These are phyloP conservation scores for Anthophora plumipes DNA, from an alignment of 2,888 invertebrate genomes.

Conservation along the genomic window DNA sequence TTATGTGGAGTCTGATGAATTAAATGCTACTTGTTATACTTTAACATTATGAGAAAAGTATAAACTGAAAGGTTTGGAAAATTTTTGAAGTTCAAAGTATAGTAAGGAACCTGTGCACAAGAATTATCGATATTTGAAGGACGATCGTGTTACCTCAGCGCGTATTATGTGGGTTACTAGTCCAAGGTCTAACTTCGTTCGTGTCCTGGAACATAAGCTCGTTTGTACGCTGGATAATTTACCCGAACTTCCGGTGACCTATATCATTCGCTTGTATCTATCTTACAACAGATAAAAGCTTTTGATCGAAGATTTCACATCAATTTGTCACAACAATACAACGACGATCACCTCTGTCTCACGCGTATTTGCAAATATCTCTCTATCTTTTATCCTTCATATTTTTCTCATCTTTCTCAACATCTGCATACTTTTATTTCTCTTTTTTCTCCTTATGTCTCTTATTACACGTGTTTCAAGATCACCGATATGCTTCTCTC, in stretches of 20 bases:
- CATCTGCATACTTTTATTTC: too few species aligned
- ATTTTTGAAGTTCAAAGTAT: conserved; percentile 36
- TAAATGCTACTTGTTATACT: background rate
- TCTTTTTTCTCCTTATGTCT: too few species aligned
- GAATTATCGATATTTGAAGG: conserved; percentile 68
- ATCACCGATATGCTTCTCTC: too few species aligned
- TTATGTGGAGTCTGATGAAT: background rate
- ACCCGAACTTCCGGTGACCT: conserved; percentile 69
- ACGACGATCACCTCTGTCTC: background rate
- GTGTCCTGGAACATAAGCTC: conserved; percentile 64
- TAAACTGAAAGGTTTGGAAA: conserved; percentile 1
- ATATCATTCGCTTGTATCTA: conserved; percentile 47
- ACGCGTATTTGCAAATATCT: background rate
- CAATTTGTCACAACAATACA: background rate
- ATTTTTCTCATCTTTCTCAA: too few species aligned
- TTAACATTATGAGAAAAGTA: background rate
- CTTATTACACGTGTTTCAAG: too few species aligned
- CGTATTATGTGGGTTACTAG: conserved; percentile 72
- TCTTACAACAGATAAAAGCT: conserved; percentile 13
- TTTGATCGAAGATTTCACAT: background rate
- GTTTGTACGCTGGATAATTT: conserved; percentile 59
- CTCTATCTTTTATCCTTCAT: too few species aligned
- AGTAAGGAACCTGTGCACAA: conserved; percentile 23
- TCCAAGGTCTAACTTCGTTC: conserved; percentile 69
- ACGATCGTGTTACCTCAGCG: conserved; percentile 56